Evolutionary conservation across 92 coral and sea anemone genomes (phyloP).

Genomic region (Nematostella vectensis): DNA sequence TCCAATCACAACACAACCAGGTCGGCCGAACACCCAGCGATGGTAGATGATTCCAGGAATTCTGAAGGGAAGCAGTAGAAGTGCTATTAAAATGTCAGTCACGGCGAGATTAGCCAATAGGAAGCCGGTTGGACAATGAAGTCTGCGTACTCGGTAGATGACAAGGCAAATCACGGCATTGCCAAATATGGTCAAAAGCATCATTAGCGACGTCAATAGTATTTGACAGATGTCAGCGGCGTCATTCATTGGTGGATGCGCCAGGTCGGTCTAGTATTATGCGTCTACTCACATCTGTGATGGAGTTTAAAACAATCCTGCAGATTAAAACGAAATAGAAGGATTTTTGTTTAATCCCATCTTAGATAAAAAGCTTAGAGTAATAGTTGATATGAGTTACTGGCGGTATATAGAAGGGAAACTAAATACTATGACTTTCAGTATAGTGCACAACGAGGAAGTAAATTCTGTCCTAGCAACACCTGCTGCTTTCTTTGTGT

Average conservation of each 20-base stretch:
- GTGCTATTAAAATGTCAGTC: conserved; percentile 55
- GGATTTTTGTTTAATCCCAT: too few relatives aligned
- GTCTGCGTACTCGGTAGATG: conserved; percentile 56
- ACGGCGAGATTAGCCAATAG: conserved; percentile 65
- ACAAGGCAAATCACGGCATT: conserved; percentile 46
- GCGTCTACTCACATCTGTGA: too few relatives aligned
- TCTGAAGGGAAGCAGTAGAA: conserved; percentile 57
- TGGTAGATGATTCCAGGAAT: conserved; percentile 35
- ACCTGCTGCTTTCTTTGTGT: too few relatives aligned
- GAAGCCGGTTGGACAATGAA: conserved; percentile 67
- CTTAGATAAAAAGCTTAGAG: too few relatives aligned
- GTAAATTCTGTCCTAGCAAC: too few relatives aligned
- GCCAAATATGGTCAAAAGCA: conserved; percentile 42
- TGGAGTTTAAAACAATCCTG: too few relatives aligned
- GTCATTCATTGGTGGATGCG: conserved; percentile 19
- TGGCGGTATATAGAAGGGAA: too few relatives aligned
- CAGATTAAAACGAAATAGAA: too few relatives aligned
- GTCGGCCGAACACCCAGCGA: conserved; percentile 11
- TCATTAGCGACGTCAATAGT: conserved; percentile 30
- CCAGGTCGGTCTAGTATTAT: too few relatives aligned
- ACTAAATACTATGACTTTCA: too few relatives aligned
- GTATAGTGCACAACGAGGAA: too few relatives aligned
- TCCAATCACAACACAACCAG: conserved; percentile 49
- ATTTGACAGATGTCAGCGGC: conserved; percentile 26
- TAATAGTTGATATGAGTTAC: too few relatives aligned